Evolutionary conservation across 2,888 invertebrate species (phyloP).

Genomic region (Pachycephus smyrnensis): DNA sequence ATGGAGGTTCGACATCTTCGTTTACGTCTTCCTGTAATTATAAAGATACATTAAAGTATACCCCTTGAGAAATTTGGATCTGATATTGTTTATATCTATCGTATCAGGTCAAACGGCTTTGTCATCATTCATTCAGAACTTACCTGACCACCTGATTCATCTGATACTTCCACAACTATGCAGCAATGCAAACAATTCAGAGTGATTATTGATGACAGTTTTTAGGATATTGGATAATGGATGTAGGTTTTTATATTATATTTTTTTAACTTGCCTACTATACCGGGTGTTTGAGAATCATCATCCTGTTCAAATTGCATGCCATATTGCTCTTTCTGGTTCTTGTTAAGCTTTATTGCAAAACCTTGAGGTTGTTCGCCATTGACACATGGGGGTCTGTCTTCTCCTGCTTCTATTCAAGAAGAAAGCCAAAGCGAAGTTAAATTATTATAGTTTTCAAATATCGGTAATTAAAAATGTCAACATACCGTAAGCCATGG

Average conservation of each 20-base stretch:
- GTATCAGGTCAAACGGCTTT: background rate
- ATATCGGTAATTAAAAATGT: background rate
- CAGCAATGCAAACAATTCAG: constrained; percentile 13
- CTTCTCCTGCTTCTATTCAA: constrained; percentile 38
- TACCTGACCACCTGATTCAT: constrained; percentile 59
- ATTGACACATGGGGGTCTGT: constrained; percentile 44
- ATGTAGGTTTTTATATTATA: background rate
- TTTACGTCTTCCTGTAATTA: constrained; percentile 26
- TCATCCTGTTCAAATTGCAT: constrained; percentile 72
- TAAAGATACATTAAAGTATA: background rate
- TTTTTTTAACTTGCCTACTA: constrained; percentile 49
- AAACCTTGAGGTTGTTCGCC: constrained; percentile 69
- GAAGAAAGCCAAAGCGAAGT: background rate
- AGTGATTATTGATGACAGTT: background rate
- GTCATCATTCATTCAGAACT: background rate
- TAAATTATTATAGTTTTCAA: constrained; percentile 12
- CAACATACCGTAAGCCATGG: constrained; percentile 49
- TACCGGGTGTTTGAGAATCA: constrained; percentile 61
- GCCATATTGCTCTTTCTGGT: constrained; percentile 81
- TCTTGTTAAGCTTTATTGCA: constrained; percentile 78
- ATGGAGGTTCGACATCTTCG: constrained; percentile 31
- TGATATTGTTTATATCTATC: background rate
- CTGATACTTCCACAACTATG: constrained; percentile 59
- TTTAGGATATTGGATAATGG: background rate
- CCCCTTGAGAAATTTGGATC: background rate